phyloP scores from a whole-genome alignment of 2,113 vertebrate species.

The Sterrhoptilus dennistouni region DNA sequence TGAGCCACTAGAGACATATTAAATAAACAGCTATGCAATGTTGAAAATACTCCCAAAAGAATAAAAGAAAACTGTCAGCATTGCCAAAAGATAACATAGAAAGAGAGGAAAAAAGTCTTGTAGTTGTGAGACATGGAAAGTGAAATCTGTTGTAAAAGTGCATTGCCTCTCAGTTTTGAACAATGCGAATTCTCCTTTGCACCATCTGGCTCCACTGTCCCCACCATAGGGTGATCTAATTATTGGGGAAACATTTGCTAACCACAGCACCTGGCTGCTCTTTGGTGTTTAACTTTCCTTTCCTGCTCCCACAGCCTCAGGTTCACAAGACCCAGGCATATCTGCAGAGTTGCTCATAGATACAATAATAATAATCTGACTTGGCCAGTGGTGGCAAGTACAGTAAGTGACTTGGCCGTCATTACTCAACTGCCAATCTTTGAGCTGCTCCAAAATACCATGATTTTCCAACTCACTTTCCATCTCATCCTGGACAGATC shows the following conservation, averaged over 20 bases:
- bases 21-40: constrained; percentile 70
- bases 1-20: constrained; percentile 54
- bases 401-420: background rate
- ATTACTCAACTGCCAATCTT: background rate
- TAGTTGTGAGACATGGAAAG: background rate
- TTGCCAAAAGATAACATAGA: constrained; percentile 47
- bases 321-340: background rate
- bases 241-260: constrained; percentile 44
- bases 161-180: background rate
- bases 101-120: background rate
- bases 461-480: background rate
- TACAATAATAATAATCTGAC: background rate
- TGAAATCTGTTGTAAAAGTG: background rate
- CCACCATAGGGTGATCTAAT: background rate
- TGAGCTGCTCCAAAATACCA: background rate
- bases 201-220: background rate
- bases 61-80: constrained; percentile 45
- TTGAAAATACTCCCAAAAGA: constrained; percentile 60
- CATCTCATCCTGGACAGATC: background rate
- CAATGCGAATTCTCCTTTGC: background rate
- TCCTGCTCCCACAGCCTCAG: background rate
- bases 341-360: background rate
- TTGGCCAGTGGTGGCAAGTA: background rate
- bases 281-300: constrained; percentile 25
- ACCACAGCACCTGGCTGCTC: constrained; percentile 20